These are phyloP conservation scores for Daktulosphaira vitifoliae DNA, from an alignment of 1,140 invertebrate genomes.

Conservation along the genomic window DNA sequence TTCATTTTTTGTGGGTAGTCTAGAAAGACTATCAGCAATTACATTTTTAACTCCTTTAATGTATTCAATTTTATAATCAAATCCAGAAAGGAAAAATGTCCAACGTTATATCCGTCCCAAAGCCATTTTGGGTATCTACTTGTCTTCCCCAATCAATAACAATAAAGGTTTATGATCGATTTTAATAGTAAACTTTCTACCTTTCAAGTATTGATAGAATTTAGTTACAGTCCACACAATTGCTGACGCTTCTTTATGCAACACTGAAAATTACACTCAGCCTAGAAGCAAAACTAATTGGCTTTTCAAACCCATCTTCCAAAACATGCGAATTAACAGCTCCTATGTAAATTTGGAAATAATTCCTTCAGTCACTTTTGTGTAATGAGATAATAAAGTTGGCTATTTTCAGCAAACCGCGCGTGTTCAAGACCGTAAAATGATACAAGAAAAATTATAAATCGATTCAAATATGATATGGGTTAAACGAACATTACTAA, in stretches of 20 bases:
- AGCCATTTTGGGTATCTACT: constrained; percentile 40
- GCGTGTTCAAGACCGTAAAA: too few relatives aligned
- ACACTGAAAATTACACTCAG: constrained; percentile 45
- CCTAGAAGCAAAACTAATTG: constrained; percentile 46
- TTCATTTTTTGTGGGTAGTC: too few relatives aligned
- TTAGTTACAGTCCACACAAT: constrained; percentile 48
- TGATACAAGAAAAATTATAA: too few relatives aligned
- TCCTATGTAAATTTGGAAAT: too few relatives aligned
- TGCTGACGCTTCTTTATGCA: constrained; percentile 50
- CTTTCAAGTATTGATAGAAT: constrained; percentile 49
- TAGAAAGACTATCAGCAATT: constrained; percentile 40
- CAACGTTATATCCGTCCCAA: constrained; percentile 42
- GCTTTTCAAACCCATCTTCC: too few relatives aligned
- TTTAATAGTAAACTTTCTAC: constrained; percentile 45
- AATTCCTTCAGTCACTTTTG: too few relatives aligned
- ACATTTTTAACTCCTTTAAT: constrained; percentile 38
- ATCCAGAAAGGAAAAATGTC: constrained; percentile 41
- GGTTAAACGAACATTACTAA: too few relatives aligned
- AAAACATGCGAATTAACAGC: too few relatives aligned
- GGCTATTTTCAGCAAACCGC: too few relatives aligned
- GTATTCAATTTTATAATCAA: constrained; percentile 42
- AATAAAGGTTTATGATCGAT: constrained; percentile 48
- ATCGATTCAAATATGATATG: too few relatives aligned
- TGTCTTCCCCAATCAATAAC: constrained; percentile 43
- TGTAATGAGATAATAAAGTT: too few relatives aligned